Base-by-base conservation (phyloP, 1,140 invertebrate species). In the Argopecten irradians region DNA sequence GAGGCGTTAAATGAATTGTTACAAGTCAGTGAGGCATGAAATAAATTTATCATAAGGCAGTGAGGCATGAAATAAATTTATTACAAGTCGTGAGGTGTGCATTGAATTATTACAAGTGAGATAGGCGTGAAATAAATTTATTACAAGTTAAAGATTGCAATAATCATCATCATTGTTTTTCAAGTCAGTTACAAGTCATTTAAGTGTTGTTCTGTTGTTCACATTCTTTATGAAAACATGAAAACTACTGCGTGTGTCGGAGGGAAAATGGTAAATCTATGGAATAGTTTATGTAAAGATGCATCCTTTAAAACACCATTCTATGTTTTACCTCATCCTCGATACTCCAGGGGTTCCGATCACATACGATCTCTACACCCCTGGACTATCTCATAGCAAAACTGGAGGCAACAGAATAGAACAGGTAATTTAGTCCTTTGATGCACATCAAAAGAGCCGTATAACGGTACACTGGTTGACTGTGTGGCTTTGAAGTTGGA, bases 231-330 rank as follows among this genome's bases (percentile, higher is more conserved):
- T 71, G n/a, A 71, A 71, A 16, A 16, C 22, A 11, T 71, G 55
- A 28, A 71, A 71, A n/a, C 55, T 71, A 28, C 7, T 11, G 43
- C 22, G 55, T 71, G 43, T 14, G 55, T n/a, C 55, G 28, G n/a
- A 39, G 55, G n/a, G 28, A 71, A 71, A 71, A 71, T 71, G 55
- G 16, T 28, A n/a, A 3, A 28, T 71, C 1, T 71, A 71, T 71
- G n/a, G n/a, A 71, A 71, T 71, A 71, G 55, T 71, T 71, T n/a
- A n/a, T 46, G 43, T 46, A 46, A 46, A 46, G 13, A 71, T 71
- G 55, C 28, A 71, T n/a, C n/a, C n/a, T 71, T 71, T 71, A 46
- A 71, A 5, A 71, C 55, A 28, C 22, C 55, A 71, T 8, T 71
- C n/a, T 22, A 71, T 71, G 7, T n/a, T 71, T 14, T 3, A 46